A percentile compares a stretch with the other conserved stretches of the same genome.
These are phyloP conservation scores for Darwinula stevensoni DNA, from an alignment of 2,888 invertebrate genomes.

Conservation along the genomic window DNA sequence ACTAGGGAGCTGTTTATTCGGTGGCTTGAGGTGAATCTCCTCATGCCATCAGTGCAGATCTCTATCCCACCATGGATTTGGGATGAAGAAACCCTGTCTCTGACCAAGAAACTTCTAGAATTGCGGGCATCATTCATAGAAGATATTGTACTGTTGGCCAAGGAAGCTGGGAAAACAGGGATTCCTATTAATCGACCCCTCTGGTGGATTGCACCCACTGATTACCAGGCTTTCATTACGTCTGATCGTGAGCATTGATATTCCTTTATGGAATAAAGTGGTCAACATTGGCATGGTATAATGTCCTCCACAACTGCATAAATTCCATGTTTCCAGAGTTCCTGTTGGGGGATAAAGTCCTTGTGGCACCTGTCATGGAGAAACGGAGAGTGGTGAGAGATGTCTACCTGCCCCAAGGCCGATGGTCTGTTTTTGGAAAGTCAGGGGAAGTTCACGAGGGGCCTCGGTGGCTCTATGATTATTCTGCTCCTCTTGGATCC, in stretches of 20 bases:
- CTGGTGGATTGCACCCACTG: conserved; percentile 50
- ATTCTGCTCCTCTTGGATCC: conserved; percentile 31
- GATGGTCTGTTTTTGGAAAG: too few relatives aligned
- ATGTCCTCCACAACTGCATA: too few relatives aligned
- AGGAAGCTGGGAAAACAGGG: conserved; percentile 26
- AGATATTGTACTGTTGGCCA: conserved; percentile 24
- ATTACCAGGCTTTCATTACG: conserved; percentile 24
- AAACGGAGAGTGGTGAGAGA: conserved; percentile 29
- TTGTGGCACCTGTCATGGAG: conserved; percentile 43
- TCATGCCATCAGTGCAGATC: conserved; percentile 47
- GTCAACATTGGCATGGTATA: too few relatives aligned
- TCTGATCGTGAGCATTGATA: too few relatives aligned
- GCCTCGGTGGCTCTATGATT: conserved; percentile 27
- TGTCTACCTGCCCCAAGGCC: conserved; percentile 41
- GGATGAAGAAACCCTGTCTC: conserved; percentile 20
- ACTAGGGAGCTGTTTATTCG: conserved; percentile 27
- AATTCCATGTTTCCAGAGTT: conserved; percentile 34
- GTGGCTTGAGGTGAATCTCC: conserved; percentile 45
- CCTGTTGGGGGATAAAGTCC: conserved; percentile 38
- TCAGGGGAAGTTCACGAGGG: conserved; percentile 11
- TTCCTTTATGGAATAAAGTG: too few relatives aligned
- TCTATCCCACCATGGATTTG: conserved; percentile 52
- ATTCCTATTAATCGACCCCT: conserved; percentile 46
- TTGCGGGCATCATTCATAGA: conserved; percentile 13
- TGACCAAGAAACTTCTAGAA: conserved; percentile 22